Percentiles rank a stretch among this genome's conserved stretches.
These are phyloP conservation scores for Zaprionus capensis DNA, from an alignment of 1,140 invertebrate genomes.

Conservation along the genomic window DNA sequence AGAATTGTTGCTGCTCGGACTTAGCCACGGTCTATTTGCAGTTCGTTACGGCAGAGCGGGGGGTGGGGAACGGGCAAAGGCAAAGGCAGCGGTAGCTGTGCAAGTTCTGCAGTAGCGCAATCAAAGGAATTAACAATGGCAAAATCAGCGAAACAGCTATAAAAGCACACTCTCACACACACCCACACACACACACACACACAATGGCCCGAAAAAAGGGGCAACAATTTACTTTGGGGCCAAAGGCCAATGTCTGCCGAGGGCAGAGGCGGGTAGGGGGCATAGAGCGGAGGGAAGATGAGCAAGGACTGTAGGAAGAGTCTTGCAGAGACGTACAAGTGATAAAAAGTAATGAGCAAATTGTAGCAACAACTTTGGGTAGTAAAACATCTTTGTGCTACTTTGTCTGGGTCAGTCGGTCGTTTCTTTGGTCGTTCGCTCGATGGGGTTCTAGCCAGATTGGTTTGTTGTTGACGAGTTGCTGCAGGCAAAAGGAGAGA, in stretches of 20 bases:
- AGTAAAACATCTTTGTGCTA: slow-evolving; percentile 80
- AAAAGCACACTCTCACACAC: slow-evolving; percentile 32
- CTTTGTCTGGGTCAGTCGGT: slow-evolving; percentile 80
- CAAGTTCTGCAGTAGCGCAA: slow-evolving; percentile 47
- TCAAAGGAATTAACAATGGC: slow-evolving; percentile 72
- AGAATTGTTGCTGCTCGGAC: slow-evolving; percentile 18
- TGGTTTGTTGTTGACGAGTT: slow-evolving; percentile 41
- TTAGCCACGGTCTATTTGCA: slow-evolving; percentile 50
- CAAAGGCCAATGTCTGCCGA: slow-evolving; percentile 56
- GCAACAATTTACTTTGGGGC: slow-evolving; percentile 72
- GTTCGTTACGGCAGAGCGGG: slow-evolving; percentile 46
- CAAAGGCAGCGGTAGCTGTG: slow-evolving; percentile 9
- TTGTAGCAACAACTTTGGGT: slow-evolving; percentile 65
- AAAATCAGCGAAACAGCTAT: slow-evolving; percentile 69
- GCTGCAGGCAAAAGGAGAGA: neutral
- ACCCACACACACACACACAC: neutral
- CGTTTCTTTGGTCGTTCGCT: slow-evolving; percentile 42
- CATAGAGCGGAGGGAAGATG: neutral
- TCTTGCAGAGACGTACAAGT: slow-evolving; percentile 50
- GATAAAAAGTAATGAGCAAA: slow-evolving; percentile 83
- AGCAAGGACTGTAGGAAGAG: neutral
- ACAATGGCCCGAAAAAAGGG: slow-evolving; percentile 51
- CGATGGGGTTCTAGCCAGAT: slow-evolving; percentile 29
- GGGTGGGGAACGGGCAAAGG: neutral
- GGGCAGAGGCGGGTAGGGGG: neutral